Evolutionary conservation across 2,888 invertebrate genomes (phyloP).

Genomic region (Agapetus fuscipes): DNA sequence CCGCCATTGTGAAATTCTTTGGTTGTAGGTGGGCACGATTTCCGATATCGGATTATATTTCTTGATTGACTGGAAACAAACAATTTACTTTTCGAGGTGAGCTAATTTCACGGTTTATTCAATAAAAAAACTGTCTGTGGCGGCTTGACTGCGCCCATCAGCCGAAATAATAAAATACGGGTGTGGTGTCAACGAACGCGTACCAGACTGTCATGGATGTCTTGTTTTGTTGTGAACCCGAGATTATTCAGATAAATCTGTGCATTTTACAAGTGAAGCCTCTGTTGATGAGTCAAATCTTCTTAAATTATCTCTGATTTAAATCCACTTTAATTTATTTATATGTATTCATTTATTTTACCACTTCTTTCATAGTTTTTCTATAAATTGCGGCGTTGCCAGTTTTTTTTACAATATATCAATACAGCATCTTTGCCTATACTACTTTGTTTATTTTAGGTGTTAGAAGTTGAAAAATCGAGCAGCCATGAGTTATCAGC

Average conservation of each 20-base stretch:
- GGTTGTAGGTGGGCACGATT: slow-evolving; percentile 15
- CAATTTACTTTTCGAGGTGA: slow-evolving; percentile 12
- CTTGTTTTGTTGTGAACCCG: slow-evolving; percentile 21
- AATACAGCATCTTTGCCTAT: slow-evolving; percentile 10
- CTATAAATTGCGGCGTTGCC: slow-evolving; percentile 17
- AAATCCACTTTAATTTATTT: too few relatives aligned
- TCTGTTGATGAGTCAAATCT: too few relatives aligned
- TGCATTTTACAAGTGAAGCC: too few relatives aligned
- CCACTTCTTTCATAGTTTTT: too few relatives aligned
- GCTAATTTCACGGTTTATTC: slow-evolving; percentile 1
- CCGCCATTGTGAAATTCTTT: slow-evolving; percentile 14
- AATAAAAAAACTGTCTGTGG: too few relatives aligned
- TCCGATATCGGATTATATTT: slow-evolving; percentile 13
- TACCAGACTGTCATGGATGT: slow-evolving; percentile 18
- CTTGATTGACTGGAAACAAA: slow-evolving; percentile 7
- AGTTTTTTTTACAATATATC: slow-evolving; percentile 7
- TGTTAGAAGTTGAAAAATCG: slow-evolving; percentile 55
- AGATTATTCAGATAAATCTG: not conserved
- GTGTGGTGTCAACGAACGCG: slow-evolving; percentile 16
- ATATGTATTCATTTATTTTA: too few relatives aligned
- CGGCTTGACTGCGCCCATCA: too few relatives aligned
- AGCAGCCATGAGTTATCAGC: slow-evolving; percentile 77
- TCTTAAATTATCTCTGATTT: too few relatives aligned
- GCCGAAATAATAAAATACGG: slow-evolving; percentile 6
- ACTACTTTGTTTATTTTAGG: slow-evolving; percentile 29